Percentiles rank a stretch among this genome's conserved stretches.
These are phyloP conservation scores for Petrocephalus sullivani DNA, from an alignment of 2,797 vertebrate genomes.

Conservation along the genomic window DNA sequence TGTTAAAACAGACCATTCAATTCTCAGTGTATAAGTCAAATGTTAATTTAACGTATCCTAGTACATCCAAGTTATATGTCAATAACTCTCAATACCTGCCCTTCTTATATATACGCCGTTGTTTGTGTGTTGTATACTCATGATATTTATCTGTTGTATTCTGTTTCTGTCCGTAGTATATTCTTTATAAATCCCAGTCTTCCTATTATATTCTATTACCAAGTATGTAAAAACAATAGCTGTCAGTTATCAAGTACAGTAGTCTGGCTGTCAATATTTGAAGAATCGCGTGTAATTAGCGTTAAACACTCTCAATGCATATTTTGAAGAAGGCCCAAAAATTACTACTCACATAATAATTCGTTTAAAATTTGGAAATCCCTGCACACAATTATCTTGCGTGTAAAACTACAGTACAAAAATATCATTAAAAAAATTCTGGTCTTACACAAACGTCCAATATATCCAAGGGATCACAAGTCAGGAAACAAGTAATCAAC, in stretches of 20 bases:
- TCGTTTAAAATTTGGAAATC: not conserved
- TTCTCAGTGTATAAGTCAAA: not conserved
- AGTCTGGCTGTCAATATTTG: not conserved
- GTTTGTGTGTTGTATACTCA: not conserved
- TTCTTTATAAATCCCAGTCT: not conserved
- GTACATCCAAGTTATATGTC: not conserved
- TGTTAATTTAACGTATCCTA: not conserved
- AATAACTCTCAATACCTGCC: too few species aligned
- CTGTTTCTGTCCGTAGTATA: not conserved
- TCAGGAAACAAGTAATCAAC: constrained; percentile 11
- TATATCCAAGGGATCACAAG: not conserved
- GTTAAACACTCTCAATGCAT: not conserved
- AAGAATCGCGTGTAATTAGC: not conserved
- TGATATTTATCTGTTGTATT: not conserved
- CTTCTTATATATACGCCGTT: not conserved
- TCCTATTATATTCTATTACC: not conserved
- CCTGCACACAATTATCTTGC: not conserved
- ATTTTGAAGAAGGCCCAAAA: constrained; percentile 9
- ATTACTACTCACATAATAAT: constrained; percentile 8
- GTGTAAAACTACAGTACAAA: not conserved
- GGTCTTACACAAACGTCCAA: not conserved
- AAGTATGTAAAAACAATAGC: not conserved
- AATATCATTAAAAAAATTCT: not conserved
- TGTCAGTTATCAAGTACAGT: not conserved
- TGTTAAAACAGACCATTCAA: not conserved